Evolutionary conservation across 2,888 invertebrate species (phyloP), one percentile per base, ranked within the genome.

Genomic region (Dendrolimus pini): DNA sequence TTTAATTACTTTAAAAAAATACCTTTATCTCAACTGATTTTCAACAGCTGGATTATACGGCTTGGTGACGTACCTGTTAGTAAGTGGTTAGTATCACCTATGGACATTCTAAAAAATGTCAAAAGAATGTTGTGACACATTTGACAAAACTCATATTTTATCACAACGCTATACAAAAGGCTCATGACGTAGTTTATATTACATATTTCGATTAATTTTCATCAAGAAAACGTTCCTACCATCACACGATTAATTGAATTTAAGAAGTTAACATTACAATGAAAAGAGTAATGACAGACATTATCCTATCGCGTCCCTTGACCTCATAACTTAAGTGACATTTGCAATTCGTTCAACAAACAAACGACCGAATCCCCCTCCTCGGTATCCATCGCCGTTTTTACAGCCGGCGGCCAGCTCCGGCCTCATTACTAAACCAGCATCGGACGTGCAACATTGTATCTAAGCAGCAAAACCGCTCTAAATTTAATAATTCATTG

Each of bases 401-500:
- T 47, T 47, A 47, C 47, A 47, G 12, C 47, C 47, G 47, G 12
- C 47, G 12, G 6, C 12, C 47, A 47, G 12, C 9, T 10, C 47
- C 9, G 12, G 12, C 9, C 12, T 47, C 12, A 47, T 47, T 12
- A 47, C 47, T 12, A 47, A 47, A 54, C 41, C 42, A 53, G 41
- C 13, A 53, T 7, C 47, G 54, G 54, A 47, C 47, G 66, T 66
- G 67, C 68, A 47, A 47, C 47, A 47, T 47, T 47, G 47, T 47
- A 47, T 47, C 30, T 68, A 74, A 70, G 75, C 9, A 47, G 47
- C 47, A 9, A 47, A 47, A 47, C 47, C 12, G 82, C 69, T 78
- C 77, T 73, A 83, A 84, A 85, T 87, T 87, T 86, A 87, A 88
- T 87, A 88, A 86, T 88, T 87, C 85, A 87, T 83, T 87, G 85